Conservation (phyloP, 2,797 vertebrate genomes). For the Diceros bicornis region DNA sequence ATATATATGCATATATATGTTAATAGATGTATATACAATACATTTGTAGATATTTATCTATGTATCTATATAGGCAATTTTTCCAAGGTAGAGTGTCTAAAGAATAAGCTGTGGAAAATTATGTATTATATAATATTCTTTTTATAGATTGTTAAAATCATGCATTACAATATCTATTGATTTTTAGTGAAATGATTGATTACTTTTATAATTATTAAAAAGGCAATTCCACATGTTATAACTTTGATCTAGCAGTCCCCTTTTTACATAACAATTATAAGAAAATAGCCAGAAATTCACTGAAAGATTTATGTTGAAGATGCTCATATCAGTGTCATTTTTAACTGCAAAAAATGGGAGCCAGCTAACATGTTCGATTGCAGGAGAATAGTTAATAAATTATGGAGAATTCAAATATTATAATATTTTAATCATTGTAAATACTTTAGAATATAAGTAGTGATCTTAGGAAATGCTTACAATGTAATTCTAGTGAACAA, state of each 20-base stretch:
- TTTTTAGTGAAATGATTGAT: background rate
- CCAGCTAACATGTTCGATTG: background rate
- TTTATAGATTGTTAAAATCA: background rate
- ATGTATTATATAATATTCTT: background rate
- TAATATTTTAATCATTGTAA: background rate
- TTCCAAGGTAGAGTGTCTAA: background rate
- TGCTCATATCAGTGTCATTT: background rate
- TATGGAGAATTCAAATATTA: background rate
- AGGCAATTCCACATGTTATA: background rate
- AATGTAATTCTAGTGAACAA: constrained; percentile 5
- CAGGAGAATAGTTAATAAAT: background rate
- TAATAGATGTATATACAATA: background rate
- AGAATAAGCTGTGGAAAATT: background rate
- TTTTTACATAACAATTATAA: background rate
- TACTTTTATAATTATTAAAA: constrained; percentile 1
- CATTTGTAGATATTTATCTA: background rate
- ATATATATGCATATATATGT: background rate
- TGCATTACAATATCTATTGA: background rate
- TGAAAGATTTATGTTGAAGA: background rate
- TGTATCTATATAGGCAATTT: background rate
- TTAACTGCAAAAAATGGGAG: background rate
- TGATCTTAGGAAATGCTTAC: background rate
- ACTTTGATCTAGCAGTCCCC: background rate
- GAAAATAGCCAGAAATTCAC: background rate
- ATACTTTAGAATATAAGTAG: background rate